These are phyloP conservation scores for Meloidogyne hapla DNA, from an alignment of 1,140 invertebrate species.

Conservation along the genomic window DNA sequence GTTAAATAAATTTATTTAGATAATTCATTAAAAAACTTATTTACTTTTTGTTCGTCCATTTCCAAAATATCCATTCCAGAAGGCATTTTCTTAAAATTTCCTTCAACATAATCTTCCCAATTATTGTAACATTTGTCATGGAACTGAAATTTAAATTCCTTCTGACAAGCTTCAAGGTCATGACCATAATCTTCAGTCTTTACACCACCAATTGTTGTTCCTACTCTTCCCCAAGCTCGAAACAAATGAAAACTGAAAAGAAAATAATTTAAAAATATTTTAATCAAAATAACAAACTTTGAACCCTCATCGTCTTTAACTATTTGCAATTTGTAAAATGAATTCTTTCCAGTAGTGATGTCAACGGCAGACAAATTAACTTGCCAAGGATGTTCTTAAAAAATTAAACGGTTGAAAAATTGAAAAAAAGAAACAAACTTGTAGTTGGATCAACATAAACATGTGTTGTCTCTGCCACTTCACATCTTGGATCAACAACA, in stretches of 20 bases:
- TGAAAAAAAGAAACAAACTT: slow-evolving; percentile 12
- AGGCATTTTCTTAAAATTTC: slow-evolving; percentile 74
- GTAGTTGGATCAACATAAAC: slow-evolving; percentile 47
- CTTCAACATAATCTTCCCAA: slow-evolving; percentile 69
- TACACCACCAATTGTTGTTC: slow-evolving; percentile 82
- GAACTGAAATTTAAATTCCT: slow-evolving; percentile 74
- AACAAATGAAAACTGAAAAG: slow-evolving; percentile 24
- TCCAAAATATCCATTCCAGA: slow-evolving; percentile 84
- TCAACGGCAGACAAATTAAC: slow-evolving; percentile 33
- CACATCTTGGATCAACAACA: slow-evolving; percentile 46
- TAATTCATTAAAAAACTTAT: not conserved
- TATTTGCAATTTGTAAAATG: slow-evolving; percentile 90
- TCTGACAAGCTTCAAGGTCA: slow-evolving; percentile 70
- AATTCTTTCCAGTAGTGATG: slow-evolving; percentile 70
- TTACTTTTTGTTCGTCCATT: slow-evolving; percentile 71
- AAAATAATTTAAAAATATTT: not conserved
- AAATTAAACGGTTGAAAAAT: not conserved
- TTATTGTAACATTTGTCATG: slow-evolving; percentile 79
- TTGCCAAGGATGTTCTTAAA: slow-evolving; percentile 42
- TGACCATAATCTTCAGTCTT: slow-evolving; percentile 72
- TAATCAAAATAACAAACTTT: slow-evolving; percentile 2
- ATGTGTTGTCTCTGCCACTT: slow-evolving; percentile 45
- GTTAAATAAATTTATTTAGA: not conserved
- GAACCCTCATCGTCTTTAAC: slow-evolving; percentile 72
- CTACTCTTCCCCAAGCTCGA: slow-evolving; percentile 86